These are phyloP conservation scores for Pseudeuparius sepicola DNA, from an alignment of 2,888 invertebrate genomes.

Conservation along the genomic window DNA sequence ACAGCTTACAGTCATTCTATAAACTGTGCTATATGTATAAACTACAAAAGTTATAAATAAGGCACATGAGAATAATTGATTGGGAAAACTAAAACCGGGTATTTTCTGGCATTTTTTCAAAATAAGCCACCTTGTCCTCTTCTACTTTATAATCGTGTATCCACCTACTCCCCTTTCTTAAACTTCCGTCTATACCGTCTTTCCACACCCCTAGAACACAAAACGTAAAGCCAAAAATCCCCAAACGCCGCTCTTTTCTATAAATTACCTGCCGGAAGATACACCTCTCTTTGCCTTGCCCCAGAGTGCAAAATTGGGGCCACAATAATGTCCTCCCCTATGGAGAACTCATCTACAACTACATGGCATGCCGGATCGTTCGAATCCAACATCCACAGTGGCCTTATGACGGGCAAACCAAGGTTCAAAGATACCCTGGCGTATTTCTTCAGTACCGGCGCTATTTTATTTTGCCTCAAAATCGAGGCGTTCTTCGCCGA, in stretches of 20 bases:
- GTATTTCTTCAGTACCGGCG: constrained; percentile 66
- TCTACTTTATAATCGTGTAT: constrained; percentile 79
- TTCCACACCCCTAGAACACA: constrained; percentile 68
- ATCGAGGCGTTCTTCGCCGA: constrained; percentile 65
- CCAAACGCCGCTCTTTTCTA: neutral
- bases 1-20: too few species aligned
- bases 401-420: constrained; percentile 76
- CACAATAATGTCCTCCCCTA: constrained; percentile 83
- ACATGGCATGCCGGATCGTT: constrained; percentile 66
- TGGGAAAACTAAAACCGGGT: constrained; percentile 66
- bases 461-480: constrained; percentile 64
- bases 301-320: constrained; percentile 73
- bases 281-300: constrained; percentile 62
- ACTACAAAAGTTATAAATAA: too few species aligned
- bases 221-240: neutral
- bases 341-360: constrained; percentile 76
- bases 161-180: constrained; percentile 82
- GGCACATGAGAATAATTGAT: too few species aligned
- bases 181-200: constrained; percentile 79
- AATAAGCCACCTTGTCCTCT: constrained; percentile 70
- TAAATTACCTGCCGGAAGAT: constrained; percentile 18
- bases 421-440: constrained; percentile 69
- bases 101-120: constrained; percentile 75
- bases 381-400: constrained; percentile 83
- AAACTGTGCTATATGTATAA: too few species aligned